These are phyloP conservation scores for Oryzias dopingdopingensis DNA, from an alignment of 2,797 vertebrate genomes.

Conservation along the genomic window DNA sequence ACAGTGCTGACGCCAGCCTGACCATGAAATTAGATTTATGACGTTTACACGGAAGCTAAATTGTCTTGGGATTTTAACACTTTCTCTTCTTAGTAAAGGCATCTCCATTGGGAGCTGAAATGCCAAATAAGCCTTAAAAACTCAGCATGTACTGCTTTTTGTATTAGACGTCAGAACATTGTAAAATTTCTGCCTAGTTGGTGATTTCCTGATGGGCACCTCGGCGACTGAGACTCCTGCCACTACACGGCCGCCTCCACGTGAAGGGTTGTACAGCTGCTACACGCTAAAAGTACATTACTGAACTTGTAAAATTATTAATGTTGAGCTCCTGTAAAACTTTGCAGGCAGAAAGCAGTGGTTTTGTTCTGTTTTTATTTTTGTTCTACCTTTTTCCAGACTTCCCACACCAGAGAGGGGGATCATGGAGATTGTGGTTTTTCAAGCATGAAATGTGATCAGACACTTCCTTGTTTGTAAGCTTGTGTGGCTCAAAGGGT, in stretches of 20 bases:
- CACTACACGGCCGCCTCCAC: constrained; percentile 9
- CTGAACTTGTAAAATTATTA: constrained; percentile 32
- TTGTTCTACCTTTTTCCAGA: neutral
- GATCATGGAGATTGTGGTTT: constrained; percentile 11
- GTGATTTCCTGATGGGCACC: constrained; percentile 19
- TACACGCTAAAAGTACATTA: constrained; percentile 10
- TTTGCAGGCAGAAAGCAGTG: constrained; percentile 13
- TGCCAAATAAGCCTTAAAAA: neutral
- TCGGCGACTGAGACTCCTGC: constrained; percentile 35
- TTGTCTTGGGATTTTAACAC: constrained; percentile 30
- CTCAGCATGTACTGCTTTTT: neutral
- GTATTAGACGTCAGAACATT: constrained; percentile 3
- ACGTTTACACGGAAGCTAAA: constrained; percentile 7
- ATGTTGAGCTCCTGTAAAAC: constrained; percentile 35
- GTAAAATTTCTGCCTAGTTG: neutral
- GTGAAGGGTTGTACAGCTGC: constrained; percentile 20
- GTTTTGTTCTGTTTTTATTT: constrained; percentile 1
- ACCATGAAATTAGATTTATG: constrained; percentile 50
- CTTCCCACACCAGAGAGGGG: constrained; percentile 2
- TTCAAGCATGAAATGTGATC: constrained; percentile 17
- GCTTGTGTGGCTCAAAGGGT: neutral
- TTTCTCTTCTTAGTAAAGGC: constrained; percentile 4
- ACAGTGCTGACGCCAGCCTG: constrained; percentile 31
- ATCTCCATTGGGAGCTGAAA: neutral
- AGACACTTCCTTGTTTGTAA: constrained; percentile 6